A percentile compares a stretch with the other conserved stretches of the same genome.
These are phyloP conservation scores for Hyla sarda DNA, from an alignment of 2,113 vertebrate genomes.

Conservation along the genomic window DNA sequence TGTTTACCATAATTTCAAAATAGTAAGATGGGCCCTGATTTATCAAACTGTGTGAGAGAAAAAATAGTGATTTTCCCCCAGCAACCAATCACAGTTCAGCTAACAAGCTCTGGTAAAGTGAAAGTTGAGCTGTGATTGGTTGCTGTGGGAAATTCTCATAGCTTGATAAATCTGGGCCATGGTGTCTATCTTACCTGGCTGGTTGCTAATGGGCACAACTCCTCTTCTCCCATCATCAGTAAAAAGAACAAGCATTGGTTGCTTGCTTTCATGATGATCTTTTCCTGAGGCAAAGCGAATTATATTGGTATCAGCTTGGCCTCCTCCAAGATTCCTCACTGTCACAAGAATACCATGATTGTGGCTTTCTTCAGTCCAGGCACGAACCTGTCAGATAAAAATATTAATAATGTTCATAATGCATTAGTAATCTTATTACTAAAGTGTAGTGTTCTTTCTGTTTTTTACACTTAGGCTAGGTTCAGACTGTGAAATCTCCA, in stretches of 20 bases:
- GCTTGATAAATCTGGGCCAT: too few relatives aligned
- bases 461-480: too few relatives aligned
- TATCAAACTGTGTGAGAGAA: too few relatives aligned
- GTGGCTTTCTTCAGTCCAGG: slow-evolving; percentile 79
- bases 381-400: slow-evolving; percentile 74
- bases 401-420: not conserved
- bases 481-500: too few relatives aligned
- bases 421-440: too few relatives aligned
- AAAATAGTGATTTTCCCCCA: too few relatives aligned
- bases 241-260: slow-evolving; percentile 91
- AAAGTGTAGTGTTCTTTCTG: not conserved
- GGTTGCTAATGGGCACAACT: slow-evolving; percentile 49
- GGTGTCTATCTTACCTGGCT: slow-evolving; percentile 72
- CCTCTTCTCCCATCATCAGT: slow-evolving; percentile 83
- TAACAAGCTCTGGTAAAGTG: too few relatives aligned
- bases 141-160: too few relatives aligned
- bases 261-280: slow-evolving; percentile 86
- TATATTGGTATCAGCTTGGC: slow-evolving; percentile 65
- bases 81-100: too few relatives aligned
- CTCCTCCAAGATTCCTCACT: slow-evolving; percentile 69
- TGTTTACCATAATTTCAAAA: not conserved
- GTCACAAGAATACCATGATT: slow-evolving; percentile 83
- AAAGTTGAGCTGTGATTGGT: too few relatives aligned
- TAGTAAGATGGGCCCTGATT: too few relatives aligned
- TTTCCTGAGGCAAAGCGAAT: slow-evolving; percentile 79